Evolutionary conservation across 2,888 invertebrate genomes (phyloP).

Genomic region (Platycheirus rosarum): DNA sequence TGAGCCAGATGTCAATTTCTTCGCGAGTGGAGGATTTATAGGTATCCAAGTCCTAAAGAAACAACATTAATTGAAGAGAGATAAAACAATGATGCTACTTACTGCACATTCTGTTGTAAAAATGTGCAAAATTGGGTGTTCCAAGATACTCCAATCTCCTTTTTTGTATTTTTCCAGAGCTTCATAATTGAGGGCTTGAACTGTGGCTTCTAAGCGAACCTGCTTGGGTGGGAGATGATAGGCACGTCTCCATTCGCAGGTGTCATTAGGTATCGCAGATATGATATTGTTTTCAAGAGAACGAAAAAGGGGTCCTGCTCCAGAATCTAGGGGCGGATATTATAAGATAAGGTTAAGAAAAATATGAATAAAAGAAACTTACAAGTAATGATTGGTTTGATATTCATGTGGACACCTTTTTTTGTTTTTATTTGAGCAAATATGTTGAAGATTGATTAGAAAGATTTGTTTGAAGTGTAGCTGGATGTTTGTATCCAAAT

Average conservation of each 20-base stretch:
- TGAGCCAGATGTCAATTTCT: conserved; percentile 94
- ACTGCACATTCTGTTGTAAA: conserved; percentile 98
- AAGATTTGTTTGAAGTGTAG: conserved; percentile 15
- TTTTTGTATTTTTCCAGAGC: conserved; percentile 87
- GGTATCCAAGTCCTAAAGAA: conserved; percentile 92
- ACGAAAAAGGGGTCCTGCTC: conserved; percentile 92
- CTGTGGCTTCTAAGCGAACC: conserved; percentile 91
- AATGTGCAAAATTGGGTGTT: conserved; percentile 95
- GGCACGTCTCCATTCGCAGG: conserved; percentile 95
- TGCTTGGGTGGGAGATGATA: conserved; percentile 93
- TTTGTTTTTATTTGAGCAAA: background rate
- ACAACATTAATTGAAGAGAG: background rate
- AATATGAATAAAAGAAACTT: conserved; percentile 58
- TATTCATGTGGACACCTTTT: conserved; percentile 77
- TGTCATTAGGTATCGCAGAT: conserved; percentile 92
- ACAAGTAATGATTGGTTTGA: conserved; percentile 81
- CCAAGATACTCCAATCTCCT: conserved; percentile 90
- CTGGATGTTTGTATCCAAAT: background rate
- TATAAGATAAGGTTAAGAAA: background rate
- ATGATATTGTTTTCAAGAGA: conserved; percentile 90
- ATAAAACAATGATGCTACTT: conserved; percentile 76
- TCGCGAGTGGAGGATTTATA: conserved; percentile 95
- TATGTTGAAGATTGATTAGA: background rate
- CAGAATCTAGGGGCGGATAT: conserved; percentile 86
- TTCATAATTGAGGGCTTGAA: conserved; percentile 90